Percentiles rank a stretch among this genome's conserved stretches.
phyloP scores from a whole-genome alignment of 53 echinoderm and acorn worm species.

The Mesocentrotus franciscanus region DNA sequence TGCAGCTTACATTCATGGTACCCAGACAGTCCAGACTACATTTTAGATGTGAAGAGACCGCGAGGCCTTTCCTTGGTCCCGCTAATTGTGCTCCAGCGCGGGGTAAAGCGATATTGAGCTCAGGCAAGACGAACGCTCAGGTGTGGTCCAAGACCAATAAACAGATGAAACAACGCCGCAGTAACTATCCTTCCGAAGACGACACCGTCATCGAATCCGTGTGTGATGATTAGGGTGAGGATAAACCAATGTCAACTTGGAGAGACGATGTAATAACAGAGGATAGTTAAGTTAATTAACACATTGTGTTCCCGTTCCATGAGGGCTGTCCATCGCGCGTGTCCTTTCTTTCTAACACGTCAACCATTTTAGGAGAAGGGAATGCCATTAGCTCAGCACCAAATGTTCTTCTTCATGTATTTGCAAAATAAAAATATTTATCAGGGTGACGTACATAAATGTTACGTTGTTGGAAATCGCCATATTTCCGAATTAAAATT shows the following conservation, averaged over 20 bases:
- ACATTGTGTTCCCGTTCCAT: slow-evolving; percentile 37
- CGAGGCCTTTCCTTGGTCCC: background rate
- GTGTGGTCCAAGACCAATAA: slow-evolving; percentile 57
- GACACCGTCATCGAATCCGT: slow-evolving; percentile 51
- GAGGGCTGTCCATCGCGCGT: background rate
- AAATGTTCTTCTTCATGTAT: no score
- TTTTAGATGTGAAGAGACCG: slow-evolving; percentile 11
- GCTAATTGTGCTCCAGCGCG: slow-evolving; percentile 35
- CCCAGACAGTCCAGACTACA: background rate
- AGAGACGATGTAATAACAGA: slow-evolving; percentile 64
- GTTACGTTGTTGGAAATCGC: no score
- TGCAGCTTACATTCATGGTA: no score
- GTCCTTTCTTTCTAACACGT: background rate
- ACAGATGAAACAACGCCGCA: slow-evolving; percentile 50
- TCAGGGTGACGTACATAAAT: background rate
- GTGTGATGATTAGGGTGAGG: slow-evolving; percentile 36
- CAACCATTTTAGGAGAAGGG: slow-evolving; percentile 28
- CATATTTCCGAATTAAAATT: no score
- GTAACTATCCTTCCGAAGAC: slow-evolving; percentile 1
- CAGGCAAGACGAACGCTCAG: slow-evolving; percentile 38
- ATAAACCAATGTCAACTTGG: slow-evolving; percentile 60
- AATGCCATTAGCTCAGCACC: background rate
- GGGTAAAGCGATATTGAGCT: slow-evolving; percentile 39
- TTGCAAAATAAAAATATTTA: background rate
- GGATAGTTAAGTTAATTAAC: slow-evolving; percentile 69